Percentiles rank a stretch among this genome's conserved stretches.
These are phyloP conservation scores for Siniperca knerii DNA, from an alignment of 2,113 vertebrate species.

Conservation along the genomic window DNA sequence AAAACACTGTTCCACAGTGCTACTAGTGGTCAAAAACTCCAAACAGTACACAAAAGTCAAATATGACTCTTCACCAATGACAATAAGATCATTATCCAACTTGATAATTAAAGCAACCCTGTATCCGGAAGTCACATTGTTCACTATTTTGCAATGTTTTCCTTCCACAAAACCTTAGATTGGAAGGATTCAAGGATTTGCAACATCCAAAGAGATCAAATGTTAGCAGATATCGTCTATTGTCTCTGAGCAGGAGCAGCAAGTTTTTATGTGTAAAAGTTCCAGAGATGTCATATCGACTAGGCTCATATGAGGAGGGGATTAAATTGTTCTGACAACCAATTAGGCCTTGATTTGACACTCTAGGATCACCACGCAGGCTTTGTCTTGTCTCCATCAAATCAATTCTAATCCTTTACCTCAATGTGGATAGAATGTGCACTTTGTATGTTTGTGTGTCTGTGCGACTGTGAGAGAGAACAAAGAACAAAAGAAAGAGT, in stretches of 20 bases:
- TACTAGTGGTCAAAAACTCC: not conserved
- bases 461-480: not conserved
- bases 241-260: slow-evolving; percentile 31
- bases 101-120: slow-evolving; percentile 24
- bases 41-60: not conserved
- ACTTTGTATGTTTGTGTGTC: slow-evolving; percentile 2
- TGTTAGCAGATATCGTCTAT: slow-evolving; percentile 30
- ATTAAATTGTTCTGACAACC: slow-evolving; percentile 77
- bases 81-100: not conserved
- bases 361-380: slow-evolving; percentile 43
- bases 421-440: slow-evolving; percentile 40
- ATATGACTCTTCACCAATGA: not conserved
- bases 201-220: slow-evolving; percentile 39
- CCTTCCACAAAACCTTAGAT: not conserved
- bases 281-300: slow-evolving; percentile 59
- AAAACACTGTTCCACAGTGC: not conserved
- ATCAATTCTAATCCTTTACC: slow-evolving; percentile 71
- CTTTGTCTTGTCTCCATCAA: slow-evolving; percentile 67
- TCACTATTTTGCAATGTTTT: not conserved
- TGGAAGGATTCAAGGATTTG: slow-evolving; percentile 46
- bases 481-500: slow-evolving; percentile 19
- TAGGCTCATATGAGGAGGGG: slow-evolving; percentile 30
- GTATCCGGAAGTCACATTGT: not conserved
- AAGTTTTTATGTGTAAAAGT: slow-evolving; percentile 46
- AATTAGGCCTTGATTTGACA: slow-evolving; percentile 77